Base-by-base conservation (phyloP, 2,888 invertebrate genomes). In the Eupeodes luniger region DNA sequence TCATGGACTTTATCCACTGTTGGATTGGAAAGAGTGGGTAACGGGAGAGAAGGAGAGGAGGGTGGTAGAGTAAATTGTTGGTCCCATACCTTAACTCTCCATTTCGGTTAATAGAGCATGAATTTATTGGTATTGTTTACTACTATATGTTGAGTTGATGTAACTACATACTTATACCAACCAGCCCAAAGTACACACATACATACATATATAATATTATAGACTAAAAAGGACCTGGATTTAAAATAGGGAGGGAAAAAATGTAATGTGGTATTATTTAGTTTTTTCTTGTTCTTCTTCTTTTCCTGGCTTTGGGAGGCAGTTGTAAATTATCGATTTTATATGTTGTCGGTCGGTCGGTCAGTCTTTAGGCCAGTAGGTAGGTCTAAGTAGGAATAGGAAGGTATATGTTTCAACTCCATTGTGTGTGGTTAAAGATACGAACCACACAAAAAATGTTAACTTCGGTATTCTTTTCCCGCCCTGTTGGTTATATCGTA, bases 321-420 rank as follows among this genome's bases (percentile, higher is more conserved):
- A 74, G 75, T 82, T 83, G 86, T 72, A 70, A 76, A 76, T 80
- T 83, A 87, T 87, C 66, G 83, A 87, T 80, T 87, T 67, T 53
- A 51, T 66, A 19, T 66, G 44, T n/a, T n/a, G n/a, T n/a, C n/a
- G n/a, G n/a, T 19, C 49, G 9, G 40, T 19, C 5, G 5, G 34
- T 40, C 27, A 2, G 27, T 27, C 27, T 27, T 7, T 40, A 40
- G 40, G 40, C 1, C 40, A 9, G 40, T 9, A 40, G 40, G 5
- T 40, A 40, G 19, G 2, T 40, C 40, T 7, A 7, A 4, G 9
- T 14, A 47, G 12, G 16, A 5, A 6, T 7, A 6, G 16, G 57
- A 19, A 10, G 7, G 1, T 34, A 34, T 9, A 61, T 61, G 36
- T 40, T 62, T n/a, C 11, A 40, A 53, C 14, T 1, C 64, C 67